phyloP scores from a whole-genome alignment of 1,140 invertebrate genomes.

The Tetramorium parvispinum region DNA sequence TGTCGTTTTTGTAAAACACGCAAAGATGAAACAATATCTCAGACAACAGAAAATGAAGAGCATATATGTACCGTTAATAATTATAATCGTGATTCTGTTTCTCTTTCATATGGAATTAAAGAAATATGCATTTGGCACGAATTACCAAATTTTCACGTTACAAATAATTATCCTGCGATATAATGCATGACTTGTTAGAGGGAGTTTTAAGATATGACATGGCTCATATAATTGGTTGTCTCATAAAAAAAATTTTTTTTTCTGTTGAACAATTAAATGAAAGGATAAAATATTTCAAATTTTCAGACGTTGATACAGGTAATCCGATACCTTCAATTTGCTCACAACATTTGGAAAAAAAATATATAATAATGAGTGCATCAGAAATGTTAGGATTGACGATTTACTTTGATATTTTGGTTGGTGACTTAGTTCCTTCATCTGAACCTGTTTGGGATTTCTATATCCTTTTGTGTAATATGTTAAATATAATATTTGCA shows the following conservation, averaged over 20 bases:
- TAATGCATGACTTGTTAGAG: constrained; percentile 23
- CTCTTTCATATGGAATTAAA: constrained; percentile 14
- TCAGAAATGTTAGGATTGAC: constrained; percentile 20
- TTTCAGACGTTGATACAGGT: neutral
- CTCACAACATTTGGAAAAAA: neutral
- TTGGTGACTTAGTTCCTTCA: constrained; percentile 12
- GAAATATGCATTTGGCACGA: constrained; percentile 10
- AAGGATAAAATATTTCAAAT: constrained; percentile 10
- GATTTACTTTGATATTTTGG: neutral
- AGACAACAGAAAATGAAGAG: neutral
- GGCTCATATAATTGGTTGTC: neutral
- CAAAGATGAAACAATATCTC: constrained; percentile 4
- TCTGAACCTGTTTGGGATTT: neutral
- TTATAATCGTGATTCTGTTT: neutral
- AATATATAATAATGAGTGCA: constrained; percentile 3
- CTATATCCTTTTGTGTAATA: neutral
- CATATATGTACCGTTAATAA: neutral
- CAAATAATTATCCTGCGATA: constrained; percentile 1
- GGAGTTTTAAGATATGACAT: constrained; percentile 9
- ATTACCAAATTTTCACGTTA: constrained; percentile 11
- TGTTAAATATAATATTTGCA: neutral
- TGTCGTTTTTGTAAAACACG: constrained; percentile 3
- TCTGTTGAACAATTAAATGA: constrained; percentile 7
- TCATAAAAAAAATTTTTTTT: constrained; percentile 11
- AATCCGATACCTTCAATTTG: neutral